These are phyloP conservation scores for Calcarius lapponicus DNA, from an alignment of 2,797 vertebrate species.

Conservation along the genomic window DNA sequence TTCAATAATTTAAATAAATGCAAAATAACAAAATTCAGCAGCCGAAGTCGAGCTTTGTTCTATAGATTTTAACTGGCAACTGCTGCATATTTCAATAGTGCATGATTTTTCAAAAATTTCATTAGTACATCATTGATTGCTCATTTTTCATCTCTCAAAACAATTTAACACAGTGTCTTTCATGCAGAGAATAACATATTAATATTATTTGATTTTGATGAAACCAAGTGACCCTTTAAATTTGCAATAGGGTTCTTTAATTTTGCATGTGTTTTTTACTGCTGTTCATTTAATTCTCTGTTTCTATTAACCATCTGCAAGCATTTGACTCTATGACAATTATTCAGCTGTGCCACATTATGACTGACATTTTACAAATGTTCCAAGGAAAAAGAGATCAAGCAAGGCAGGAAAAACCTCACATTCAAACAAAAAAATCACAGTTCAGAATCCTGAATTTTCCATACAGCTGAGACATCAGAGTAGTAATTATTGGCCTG, in stretches of 20 bases:
- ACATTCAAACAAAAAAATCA: conserved; percentile 69
- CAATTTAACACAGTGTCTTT: conserved; percentile 77
- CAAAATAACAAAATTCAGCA: conserved; percentile 10
- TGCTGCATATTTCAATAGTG: conserved; percentile 67
- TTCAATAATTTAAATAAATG: conserved; percentile 37
- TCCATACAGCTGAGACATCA: conserved; percentile 76
- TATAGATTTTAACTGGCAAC: conserved; percentile 32
- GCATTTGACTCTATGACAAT: conserved; percentile 78
- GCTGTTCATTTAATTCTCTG: conserved; percentile 81
- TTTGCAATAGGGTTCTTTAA: conserved; percentile 78
- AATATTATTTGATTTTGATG: conserved; percentile 81
- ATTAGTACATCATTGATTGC: conserved; percentile 76
- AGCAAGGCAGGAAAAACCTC: conserved; percentile 50
- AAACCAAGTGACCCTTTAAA: conserved; percentile 81
- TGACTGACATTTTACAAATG: conserved; percentile 76
- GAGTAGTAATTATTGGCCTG: conserved; percentile 74
- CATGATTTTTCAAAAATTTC: conserved; percentile 76
- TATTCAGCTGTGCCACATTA: conserved; percentile 79
- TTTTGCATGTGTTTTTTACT: conserved; percentile 80
- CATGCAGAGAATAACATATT: conserved; percentile 78
- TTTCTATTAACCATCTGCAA: conserved; percentile 83
- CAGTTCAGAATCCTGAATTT: conserved; percentile 72
- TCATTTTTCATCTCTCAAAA: conserved; percentile 77
- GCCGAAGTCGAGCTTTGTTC: conserved; percentile 2
- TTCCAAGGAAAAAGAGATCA: conserved; percentile 64